Base-by-base conservation (phyloP, 2,888 invertebrate species). In the Sussaba pulchella region DNA sequence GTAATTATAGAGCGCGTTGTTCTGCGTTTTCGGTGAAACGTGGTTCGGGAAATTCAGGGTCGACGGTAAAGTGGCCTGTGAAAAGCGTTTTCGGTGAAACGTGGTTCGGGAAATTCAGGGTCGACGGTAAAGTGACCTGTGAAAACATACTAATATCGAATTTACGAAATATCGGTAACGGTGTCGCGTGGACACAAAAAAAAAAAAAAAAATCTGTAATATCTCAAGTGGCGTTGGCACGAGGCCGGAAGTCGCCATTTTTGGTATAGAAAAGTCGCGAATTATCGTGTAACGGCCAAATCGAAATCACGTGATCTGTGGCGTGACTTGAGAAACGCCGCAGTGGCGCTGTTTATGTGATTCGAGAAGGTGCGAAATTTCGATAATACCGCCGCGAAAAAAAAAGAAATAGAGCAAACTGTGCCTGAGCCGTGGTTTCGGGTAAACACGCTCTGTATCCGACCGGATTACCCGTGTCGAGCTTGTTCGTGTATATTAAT, bases 291-390 rank as follows among this genome's bases (percentile, higher is more conserved):
- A 72, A 47, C 39, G 39, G 39, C 43, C 39, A 21, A 19, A 31
- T 47, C 45, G 45, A 19, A 9, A n/a, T 47, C 63, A 47, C 72
- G 72, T 61, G 72, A 72, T 39, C 61, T 61, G 63, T 72, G 72
- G 47, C 63, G 72, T 61, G 61, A 72, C 47, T 61, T 39, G 14
- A 5, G 70, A 43, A 57, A 70, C 72, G 61, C 61, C 72, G 47
- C 72, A 72, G 50, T 61, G 14, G 31, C 61, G 61, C 14, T 72
- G 61, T 72, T 12, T 61, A 61, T 61, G 72, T 72, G 59, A 17
- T 50, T 47, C 36, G 61, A 43, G 50, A 12, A 61, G 24, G 31
- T 31, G 31, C 31, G 31, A 31, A 6, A 31, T 2, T 31, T 31
- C 31, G 31, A 31, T 31, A 31, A 31, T 31, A 31, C 6, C 31